These are phyloP conservation scores for Epinotia bilunana DNA, from an alignment of 2,888 invertebrate genomes.

Conservation along the genomic window DNA sequence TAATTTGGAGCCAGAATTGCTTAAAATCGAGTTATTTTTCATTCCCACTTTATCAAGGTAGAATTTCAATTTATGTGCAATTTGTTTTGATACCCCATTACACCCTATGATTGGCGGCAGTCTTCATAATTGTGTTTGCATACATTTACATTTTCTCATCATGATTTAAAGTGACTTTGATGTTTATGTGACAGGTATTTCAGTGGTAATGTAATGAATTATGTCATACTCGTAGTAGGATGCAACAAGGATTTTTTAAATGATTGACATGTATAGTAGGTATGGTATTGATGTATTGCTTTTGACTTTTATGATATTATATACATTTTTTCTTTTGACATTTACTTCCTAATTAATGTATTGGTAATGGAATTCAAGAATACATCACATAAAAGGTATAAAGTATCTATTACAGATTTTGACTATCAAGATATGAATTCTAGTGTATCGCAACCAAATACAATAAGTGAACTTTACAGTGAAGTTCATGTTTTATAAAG, in stretches of 20 bases:
- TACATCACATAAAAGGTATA: background rate
- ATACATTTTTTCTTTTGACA: no score
- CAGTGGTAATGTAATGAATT: constrained; percentile 6
- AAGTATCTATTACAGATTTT: no score
- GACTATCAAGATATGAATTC: no score
- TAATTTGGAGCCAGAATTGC: constrained; percentile 38
- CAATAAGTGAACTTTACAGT: no score
- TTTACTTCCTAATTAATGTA: no score
- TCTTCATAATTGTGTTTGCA: constrained; percentile 40
- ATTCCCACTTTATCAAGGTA: constrained; percentile 33
- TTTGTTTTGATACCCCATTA: constrained; percentile 43
- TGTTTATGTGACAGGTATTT: background rate
- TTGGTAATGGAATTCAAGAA: background rate
- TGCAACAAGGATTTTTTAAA: no score
- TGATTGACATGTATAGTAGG: no score
- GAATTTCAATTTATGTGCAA: constrained; percentile 42
- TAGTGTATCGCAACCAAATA: no score
- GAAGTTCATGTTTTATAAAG: no score
- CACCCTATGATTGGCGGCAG: constrained; percentile 33
- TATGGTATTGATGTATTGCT: no score
- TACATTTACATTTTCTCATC: constrained; percentile 27
- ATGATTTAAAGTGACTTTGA: constrained; percentile 13
- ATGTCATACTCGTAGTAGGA: background rate
- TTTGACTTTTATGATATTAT: no score
- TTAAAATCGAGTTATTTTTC: constrained; percentile 30